Evolutionary conservation across 2,888 invertebrate genomes (phyloP).

Genomic region (Diplolepis rosae): DNA sequence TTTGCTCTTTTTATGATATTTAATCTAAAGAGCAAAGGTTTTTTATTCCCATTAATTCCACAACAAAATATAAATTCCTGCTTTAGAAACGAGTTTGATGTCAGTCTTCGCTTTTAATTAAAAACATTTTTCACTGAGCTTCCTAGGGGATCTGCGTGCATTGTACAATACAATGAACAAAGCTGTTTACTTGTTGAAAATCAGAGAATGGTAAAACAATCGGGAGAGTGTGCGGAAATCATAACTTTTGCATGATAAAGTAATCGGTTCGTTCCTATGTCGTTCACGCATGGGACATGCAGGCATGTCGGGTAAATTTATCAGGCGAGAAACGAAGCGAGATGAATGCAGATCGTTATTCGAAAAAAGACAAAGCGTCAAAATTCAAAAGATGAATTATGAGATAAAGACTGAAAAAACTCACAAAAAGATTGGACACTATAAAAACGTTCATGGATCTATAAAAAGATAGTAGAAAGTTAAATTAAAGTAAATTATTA

Average conservation of each 20-base stretch:
- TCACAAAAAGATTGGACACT: too few species aligned
- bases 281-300: not conserved
- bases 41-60: not conserved
- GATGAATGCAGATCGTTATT: conserved; percentile 15
- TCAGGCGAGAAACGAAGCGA: not conserved
- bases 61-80: not conserved
- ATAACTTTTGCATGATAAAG: conserved; percentile 23
- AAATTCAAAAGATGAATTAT: conserved; percentile 4
- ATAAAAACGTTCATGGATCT: too few species aligned
- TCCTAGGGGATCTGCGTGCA: not conserved
- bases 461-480: too few species aligned
- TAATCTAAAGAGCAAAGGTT: not conserved
- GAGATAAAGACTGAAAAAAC: not conserved
- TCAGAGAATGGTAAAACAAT: conserved; percentile 17
- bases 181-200: not conserved
- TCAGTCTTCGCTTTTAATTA: conserved; percentile 11
- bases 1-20: not conserved
- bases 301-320: not conserved
- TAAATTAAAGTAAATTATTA: too few species aligned
- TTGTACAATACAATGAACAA: not conserved
- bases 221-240: conserved; percentile 11
- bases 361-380: not conserved
- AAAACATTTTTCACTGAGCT: not conserved
- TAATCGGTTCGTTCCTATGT: not conserved
- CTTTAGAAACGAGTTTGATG: not conserved